These are phyloP conservation scores for Haliclystus octoradiatus DNA, from an alignment of 30 jellyfish, hydroid and myxozoan genomes.

Conservation along the genomic window DNA sequence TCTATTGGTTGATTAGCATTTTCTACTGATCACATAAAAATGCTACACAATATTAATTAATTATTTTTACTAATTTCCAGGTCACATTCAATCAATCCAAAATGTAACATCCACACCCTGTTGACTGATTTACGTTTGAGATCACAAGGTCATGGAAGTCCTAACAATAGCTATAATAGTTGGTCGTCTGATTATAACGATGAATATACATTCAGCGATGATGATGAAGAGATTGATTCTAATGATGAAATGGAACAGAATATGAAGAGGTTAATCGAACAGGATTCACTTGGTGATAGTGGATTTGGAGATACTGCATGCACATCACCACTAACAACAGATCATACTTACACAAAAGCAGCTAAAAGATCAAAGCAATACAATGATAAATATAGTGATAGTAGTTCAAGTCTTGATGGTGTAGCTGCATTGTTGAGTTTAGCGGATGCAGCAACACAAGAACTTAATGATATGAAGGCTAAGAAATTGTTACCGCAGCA, in stretches of 20 bases:
- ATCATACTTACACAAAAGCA: constrained; percentile 69
- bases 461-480: constrained; percentile 43
- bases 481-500: not conserved
- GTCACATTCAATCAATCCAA: not conserved
- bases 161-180: not conserved
- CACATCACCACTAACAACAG: constrained; percentile 37
- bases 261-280: constrained; percentile 42
- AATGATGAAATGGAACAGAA: constrained; percentile 60
- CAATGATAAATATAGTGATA: constrained; percentile 19
- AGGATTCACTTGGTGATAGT: constrained; percentile 70
- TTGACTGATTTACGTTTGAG: not conserved
- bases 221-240: constrained; percentile 62
- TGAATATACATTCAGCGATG: constrained; percentile 49
- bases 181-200: constrained; percentile 50
- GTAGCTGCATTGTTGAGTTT: constrained; percentile 72
- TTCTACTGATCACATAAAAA: not conserved
- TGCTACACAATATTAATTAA: no score
- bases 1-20: constrained; percentile 12
- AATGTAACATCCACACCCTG: not conserved
- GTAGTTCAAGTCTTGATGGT: constrained; percentile 22
- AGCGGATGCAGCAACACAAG: constrained; percentile 87
- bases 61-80: not conserved
- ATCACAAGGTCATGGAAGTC: not conserved
- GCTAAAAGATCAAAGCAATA: constrained; percentile 39
- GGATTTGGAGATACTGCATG: constrained; percentile 64